Conservation (phyloP, 2,113 vertebrate genomes). For the Boulengeromyrus knoepffleri region DNA sequence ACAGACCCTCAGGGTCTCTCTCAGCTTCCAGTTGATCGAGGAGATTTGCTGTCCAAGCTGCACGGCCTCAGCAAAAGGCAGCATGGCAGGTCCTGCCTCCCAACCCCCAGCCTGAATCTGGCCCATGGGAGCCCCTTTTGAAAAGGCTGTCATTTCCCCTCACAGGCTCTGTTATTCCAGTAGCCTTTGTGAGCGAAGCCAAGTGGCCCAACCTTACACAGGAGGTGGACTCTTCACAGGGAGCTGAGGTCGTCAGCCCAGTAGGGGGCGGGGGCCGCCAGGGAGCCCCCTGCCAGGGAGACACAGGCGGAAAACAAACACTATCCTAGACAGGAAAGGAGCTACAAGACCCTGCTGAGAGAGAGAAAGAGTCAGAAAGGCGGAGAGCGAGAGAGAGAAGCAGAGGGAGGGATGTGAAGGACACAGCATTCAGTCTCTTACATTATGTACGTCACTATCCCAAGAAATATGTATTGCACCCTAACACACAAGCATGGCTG, state of each 20-base stretch:
- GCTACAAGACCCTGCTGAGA: constrained; percentile 47
- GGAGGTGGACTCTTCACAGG: constrained; percentile 52
- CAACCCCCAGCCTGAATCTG: constrained; percentile 17
- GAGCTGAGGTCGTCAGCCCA: constrained; percentile 53
- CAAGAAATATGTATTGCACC: background rate
- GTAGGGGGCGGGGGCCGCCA: constrained; percentile 54
- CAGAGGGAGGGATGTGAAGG: background rate
- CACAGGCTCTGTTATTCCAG: constrained; percentile 55
- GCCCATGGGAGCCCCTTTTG: constrained; percentile 41
- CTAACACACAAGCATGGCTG: background rate
- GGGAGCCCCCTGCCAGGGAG: constrained; percentile 42
- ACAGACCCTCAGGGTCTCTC: background rate
- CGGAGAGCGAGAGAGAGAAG: background rate
- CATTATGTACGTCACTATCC: background rate
- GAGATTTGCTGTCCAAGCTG: background rate
- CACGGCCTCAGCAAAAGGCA: background rate
- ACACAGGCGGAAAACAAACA: constrained; percentile 65
- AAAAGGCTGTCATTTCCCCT: constrained; percentile 61
- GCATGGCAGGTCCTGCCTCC: constrained; percentile 20
- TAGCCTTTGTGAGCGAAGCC: constrained; percentile 54
- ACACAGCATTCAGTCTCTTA: background rate
- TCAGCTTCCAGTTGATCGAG: background rate
- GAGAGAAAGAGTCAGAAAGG: background rate
- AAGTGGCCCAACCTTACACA: constrained; percentile 55
- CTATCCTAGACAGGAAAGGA: constrained; percentile 41